These are phyloP conservation scores for Picus viridis DNA, from an alignment of 2,797 vertebrate genomes.

Conservation along the genomic window DNA sequence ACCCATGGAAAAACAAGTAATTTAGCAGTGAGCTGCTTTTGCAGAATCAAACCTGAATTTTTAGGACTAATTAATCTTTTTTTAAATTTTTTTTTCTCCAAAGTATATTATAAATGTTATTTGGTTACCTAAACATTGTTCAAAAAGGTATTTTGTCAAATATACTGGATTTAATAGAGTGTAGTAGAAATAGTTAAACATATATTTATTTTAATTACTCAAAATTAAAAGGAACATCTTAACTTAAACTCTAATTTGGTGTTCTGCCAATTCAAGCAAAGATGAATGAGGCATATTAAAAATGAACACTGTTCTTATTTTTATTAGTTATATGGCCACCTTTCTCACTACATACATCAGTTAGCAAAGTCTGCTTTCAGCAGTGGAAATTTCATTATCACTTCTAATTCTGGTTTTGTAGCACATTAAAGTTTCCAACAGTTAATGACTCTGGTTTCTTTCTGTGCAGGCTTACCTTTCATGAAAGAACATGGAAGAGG, in stretches of 20 bases:
- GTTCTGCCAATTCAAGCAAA: conserved; percentile 61
- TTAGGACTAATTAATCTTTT: neutral
- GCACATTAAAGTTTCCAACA: conserved; percentile 78
- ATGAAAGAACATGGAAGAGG: conserved; percentile 60
- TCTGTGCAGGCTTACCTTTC: conserved; percentile 69
- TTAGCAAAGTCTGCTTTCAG: conserved; percentile 74
- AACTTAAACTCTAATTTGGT: conserved; percentile 61
- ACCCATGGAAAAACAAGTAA: neutral
- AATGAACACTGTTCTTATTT: conserved; percentile 59
- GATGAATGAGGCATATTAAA: conserved; percentile 61
- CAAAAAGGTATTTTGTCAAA: neutral
- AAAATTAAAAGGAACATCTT: conserved; percentile 47
- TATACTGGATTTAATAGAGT: conserved; percentile 8
- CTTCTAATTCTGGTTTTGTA: conserved; percentile 82
- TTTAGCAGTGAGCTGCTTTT: neutral
- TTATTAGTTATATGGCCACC: conserved; percentile 64
- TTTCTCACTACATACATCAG: conserved; percentile 79
- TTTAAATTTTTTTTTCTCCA: neutral
- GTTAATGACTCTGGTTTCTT: conserved; percentile 84
- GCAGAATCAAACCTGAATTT: neutral
- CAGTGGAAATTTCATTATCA: conserved; percentile 82
- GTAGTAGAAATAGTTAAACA: conserved; percentile 19
- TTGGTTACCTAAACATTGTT: neutral
- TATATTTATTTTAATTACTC: conserved; percentile 57
- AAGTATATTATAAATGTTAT: neutral